Evolutionary conservation across 2,888 invertebrate species (phyloP).

Genomic region (Phaonia tiefii): DNA sequence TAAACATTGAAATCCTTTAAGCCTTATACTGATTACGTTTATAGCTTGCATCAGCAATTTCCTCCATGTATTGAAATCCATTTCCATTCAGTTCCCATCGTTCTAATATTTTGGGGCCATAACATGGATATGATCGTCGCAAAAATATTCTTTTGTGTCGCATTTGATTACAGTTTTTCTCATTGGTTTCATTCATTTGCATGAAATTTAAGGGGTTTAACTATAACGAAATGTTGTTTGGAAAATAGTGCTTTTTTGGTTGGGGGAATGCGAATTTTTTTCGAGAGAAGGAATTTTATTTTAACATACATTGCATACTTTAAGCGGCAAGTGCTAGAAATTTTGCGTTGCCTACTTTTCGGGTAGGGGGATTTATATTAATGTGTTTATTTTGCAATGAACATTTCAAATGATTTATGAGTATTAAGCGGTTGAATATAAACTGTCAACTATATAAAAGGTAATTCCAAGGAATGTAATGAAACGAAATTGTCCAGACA

Average conservation of each 20-base stretch:
- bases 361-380: neutral
- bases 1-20: constrained; percentile 20
- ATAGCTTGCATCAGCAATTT: constrained; percentile 8
- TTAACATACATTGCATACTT: constrained; percentile 11
- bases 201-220: neutral
- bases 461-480: no score
- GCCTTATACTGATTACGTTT: constrained; percentile 19
- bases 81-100: neutral
- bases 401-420: no score
- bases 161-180: constrained; percentile 40
- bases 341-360: neutral
- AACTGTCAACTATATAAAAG: no score
- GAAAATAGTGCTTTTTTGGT: no score
- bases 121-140: constrained; percentile 36
- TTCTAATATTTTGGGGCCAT: neutral
- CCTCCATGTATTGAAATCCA: neutral
- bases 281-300: no score
- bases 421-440: no score
- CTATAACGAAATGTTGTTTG: neutral
- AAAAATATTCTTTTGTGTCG: constrained; percentile 27
- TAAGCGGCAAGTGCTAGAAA: neutral
- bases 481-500: no score
- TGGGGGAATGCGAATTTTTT: no score
- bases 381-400: no score
- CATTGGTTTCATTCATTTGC: constrained; percentile 25